phyloP scores from a whole-genome alignment of 1,140 invertebrate genomes.

The Heterodera carotae region DNA sequence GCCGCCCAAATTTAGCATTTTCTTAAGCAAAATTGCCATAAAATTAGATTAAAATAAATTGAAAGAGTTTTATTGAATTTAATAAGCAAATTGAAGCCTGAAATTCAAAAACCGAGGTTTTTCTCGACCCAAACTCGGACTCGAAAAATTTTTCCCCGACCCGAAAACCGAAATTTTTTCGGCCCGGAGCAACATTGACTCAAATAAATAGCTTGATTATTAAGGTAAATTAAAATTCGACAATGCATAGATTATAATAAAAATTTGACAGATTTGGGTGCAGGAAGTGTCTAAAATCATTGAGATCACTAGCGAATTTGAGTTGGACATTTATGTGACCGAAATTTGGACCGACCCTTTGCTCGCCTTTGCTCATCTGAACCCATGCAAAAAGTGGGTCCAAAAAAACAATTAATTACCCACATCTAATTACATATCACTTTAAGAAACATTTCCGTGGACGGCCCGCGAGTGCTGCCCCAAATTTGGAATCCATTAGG shows the following conservation, averaged over 20 bases:
- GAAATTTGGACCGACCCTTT: conserved; percentile 62
- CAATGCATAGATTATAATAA: background rate
- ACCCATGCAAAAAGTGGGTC: conserved; percentile 65
- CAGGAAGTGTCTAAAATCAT: conserved; percentile 66
- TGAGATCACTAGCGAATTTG: conserved; percentile 65
- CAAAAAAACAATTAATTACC: background rate
- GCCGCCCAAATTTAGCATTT: too few relatives aligned
- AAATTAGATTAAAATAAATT: too few relatives aligned
- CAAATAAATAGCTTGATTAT: too few relatives aligned
- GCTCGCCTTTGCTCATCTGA: conserved; percentile 61
- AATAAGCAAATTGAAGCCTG: too few relatives aligned
- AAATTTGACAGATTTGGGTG: conserved; percentile 57
- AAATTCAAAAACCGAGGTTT: too few relatives aligned
- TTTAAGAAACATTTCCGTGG: conserved; percentile 64
- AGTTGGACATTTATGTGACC: conserved; percentile 65
- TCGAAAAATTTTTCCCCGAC: too few relatives aligned
- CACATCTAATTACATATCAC: background rate
- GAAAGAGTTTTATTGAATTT: too few relatives aligned
- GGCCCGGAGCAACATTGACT: too few relatives aligned
- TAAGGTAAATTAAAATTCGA: too few relatives aligned
- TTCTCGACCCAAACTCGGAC: too few relatives aligned
- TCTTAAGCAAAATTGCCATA: too few relatives aligned
- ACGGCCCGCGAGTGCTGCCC: conserved; percentile 58
- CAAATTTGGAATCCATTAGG: conserved; percentile 64
- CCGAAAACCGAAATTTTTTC: too few relatives aligned